A percentile compares a stretch with the other conserved stretches of the same genome.
Evolutionary conservation across 2,888 invertebrate genomes (phyloP).

Genomic region (Pyrgus malvae): DNA sequence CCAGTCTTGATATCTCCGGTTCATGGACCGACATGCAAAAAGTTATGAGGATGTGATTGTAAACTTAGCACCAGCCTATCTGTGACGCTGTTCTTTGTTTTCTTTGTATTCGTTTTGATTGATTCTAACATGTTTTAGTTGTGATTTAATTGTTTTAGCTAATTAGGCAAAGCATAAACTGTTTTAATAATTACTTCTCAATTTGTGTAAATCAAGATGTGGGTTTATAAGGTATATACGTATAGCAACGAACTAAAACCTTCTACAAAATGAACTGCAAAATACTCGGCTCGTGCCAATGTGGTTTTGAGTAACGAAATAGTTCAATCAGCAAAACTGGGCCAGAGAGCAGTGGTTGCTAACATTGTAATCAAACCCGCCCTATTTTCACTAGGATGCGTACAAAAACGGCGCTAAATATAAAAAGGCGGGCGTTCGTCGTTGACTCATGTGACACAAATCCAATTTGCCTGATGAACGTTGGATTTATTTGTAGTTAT

Average conservation of each 20-base stretch:
- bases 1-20: constrained; percentile 12
- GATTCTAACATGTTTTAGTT: background rate
- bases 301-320: background rate
- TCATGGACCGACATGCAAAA: constrained; percentile 14
- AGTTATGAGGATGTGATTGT: constrained; percentile 13
- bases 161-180: too few relatives aligned
- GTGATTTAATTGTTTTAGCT: too few relatives aligned
- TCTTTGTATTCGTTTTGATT: background rate
- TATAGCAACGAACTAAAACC: too few relatives aligned
- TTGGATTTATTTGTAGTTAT: constrained; percentile 30
- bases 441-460: constrained; percentile 53
- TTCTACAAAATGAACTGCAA: too few relatives aligned
- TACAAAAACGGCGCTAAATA: constrained; percentile 37
- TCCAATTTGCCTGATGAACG: constrained; percentile 33
- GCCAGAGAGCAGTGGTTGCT: constrained; percentile 10
- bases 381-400: constrained; percentile 31
- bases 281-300: background rate
- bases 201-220: too few relatives aligned
- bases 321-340: constrained; percentile 8
- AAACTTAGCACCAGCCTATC: background rate
- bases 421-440: constrained; percentile 33
- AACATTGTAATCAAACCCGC: constrained; percentile 31
- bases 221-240: too few relatives aligned
- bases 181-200: too few relatives aligned
- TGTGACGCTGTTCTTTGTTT: background rate